A percentile compares a stretch with the other conserved stretches of the same genome.
Evolutionary conservation across 2,113 vertebrate species (phyloP).

Genomic region (human): GRCh38 chr1:171730001-171730500

Average conservation of each 20-base stretch:
- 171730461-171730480: neutral
- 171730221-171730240: neutral
- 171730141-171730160: neutral
- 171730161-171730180: neutral
- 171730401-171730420: neutral
- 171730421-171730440: neutral
- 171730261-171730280: slow-evolving; percentile 19
- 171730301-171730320: slow-evolving; percentile 9
- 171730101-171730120: neutral
- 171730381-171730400: neutral
- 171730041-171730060: neutral
- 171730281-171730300: neutral
- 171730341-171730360: neutral
- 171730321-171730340: neutral
- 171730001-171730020: neutral
- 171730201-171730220: neutral
- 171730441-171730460: neutral
- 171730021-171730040: neutral
- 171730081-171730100: neutral
- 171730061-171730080: neutral
- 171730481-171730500: neutral
- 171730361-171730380: neutral
- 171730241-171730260: neutral
- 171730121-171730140: neutral
- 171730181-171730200: neutral